These are phyloP conservation scores for Squalus acanthias DNA, from an alignment of 2,797 vertebrate genomes.

Conservation along the genomic window DNA sequence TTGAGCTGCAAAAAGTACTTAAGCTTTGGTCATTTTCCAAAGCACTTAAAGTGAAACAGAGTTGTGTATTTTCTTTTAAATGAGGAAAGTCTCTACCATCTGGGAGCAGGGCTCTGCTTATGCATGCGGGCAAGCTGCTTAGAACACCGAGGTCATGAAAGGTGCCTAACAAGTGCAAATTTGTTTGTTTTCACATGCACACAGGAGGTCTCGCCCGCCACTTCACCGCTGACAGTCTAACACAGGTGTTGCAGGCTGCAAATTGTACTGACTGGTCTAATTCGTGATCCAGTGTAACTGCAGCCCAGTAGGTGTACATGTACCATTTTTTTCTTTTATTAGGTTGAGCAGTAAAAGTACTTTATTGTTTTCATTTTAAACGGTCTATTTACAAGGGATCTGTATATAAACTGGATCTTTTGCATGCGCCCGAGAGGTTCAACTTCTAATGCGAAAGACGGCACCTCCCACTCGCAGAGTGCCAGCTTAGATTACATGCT, in stretches of 20 bases:
- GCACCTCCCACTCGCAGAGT: too few relatives aligned
- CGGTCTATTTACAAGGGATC: too few relatives aligned
- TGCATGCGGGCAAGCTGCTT: too few relatives aligned
- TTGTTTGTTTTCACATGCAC: neutral
- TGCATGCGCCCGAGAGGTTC: too few relatives aligned
- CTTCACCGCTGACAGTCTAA: neutral
- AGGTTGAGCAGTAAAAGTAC: too few relatives aligned
- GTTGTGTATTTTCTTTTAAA: neutral
- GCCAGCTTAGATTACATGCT: neutral
- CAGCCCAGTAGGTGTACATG: neutral
- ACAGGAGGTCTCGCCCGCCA: neutral
- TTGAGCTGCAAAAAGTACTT: neutral
- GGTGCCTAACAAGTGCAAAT: neutral
- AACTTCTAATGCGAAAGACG: too few relatives aligned
- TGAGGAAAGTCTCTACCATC: neutral
- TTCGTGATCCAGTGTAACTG: neutral
- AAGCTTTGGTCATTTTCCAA: neutral
- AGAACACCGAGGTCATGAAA: neutral
- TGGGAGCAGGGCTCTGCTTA: too few relatives aligned
- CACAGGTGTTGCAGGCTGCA: neutral
- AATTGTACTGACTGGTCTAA: neutral
- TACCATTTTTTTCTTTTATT: neutral
- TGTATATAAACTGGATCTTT: too few relatives aligned
- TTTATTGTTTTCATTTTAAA: too few relatives aligned
- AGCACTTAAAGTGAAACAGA: neutral